Percentiles rank a stretch among this genome's conserved stretches.
These are phyloP conservation scores for Paracentrotus lividus DNA, from an alignment of 53 echinoderm and acorn worm species.

Conservation along the genomic window DNA sequence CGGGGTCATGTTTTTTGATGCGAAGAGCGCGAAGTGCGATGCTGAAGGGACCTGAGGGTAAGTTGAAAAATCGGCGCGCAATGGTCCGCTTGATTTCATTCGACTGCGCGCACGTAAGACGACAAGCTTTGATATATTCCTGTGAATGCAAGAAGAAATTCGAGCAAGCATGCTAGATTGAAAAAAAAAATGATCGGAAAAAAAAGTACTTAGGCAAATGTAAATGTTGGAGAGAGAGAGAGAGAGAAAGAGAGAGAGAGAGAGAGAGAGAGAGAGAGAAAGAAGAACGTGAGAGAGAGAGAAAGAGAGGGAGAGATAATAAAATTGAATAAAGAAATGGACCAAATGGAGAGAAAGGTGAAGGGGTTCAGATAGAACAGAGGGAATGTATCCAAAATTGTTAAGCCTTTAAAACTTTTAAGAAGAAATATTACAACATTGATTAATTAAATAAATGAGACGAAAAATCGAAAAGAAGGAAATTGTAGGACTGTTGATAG, in stretches of 20 bases:
- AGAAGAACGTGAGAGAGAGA: not conserved
- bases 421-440: no score
- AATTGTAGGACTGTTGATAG: no score
- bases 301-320: not conserved
- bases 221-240: not conserved
- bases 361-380: no score
- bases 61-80: slow-evolving; percentile 57
- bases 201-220: slow-evolving; percentile 4
- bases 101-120: slow-evolving; percentile 62
- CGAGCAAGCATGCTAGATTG: slow-evolving; percentile 50
- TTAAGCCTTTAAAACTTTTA: no score
- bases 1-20: no score
- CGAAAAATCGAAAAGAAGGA: not conserved
- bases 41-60: not conserved
- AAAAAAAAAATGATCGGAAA: slow-evolving; percentile 26
- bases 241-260: not conserved
- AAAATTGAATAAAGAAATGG: not conserved
- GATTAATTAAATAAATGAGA: not conserved
- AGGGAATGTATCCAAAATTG: no score
- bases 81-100: slow-evolving; percentile 58
- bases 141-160: slow-evolving; percentile 1
- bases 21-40: not conserved
- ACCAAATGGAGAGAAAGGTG: no score
- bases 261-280: not conserved
- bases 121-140: slow-evolving; percentile 47